Percentiles rank a stretch among this genome's conserved stretches.
Conservation (phyloP, 37 sponge, comb jelly and placozoan species). For the Crambe crambe region DNA sequence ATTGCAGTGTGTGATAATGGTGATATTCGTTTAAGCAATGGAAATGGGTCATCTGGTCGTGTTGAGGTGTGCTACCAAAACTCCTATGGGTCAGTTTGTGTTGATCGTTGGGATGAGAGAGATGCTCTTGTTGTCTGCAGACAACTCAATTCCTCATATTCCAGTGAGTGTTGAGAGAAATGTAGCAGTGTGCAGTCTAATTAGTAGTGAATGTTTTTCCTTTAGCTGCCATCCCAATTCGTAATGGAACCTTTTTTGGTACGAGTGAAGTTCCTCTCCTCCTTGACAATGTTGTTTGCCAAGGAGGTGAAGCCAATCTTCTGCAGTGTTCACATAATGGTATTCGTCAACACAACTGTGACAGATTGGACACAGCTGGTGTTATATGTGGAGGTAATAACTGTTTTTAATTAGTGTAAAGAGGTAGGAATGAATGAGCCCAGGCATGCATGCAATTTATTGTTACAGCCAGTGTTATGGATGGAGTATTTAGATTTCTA, state of each 20-base stretch:
- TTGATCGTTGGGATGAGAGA: conserved; percentile 38
- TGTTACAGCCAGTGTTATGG: background rate
- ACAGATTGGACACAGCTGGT: background rate
- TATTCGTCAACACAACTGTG: conserved; percentile 6
- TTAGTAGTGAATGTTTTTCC: background rate
- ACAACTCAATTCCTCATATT: background rate
- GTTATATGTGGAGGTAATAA: conserved; percentile 13
- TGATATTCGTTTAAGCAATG: conserved; percentile 30
- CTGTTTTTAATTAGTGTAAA: too few relatives aligned
- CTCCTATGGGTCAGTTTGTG: conserved; percentile 40
- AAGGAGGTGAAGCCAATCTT: background rate
- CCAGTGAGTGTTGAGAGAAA: too few relatives aligned
- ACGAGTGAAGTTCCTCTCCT: background rate
- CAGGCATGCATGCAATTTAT: too few relatives aligned
- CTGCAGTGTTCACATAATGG: conserved; percentile 12
- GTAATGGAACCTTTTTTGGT: conserved; percentile 5
- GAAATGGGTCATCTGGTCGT: conserved; percentile 12
- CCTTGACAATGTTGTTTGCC: conserved; percentile 5
- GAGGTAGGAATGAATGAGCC: too few relatives aligned
- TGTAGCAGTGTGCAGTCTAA: background rate
- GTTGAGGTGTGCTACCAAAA: conserved; percentile 37
- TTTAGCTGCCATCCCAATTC: background rate
- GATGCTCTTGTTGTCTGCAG: conserved; percentile 48
- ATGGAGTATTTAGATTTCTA: background rate
- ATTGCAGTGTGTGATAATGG: conserved; percentile 16